Evolutionary conservation across 2,888 invertebrate genomes (phyloP).

Genomic region (Zelleria hepariella): DNA sequence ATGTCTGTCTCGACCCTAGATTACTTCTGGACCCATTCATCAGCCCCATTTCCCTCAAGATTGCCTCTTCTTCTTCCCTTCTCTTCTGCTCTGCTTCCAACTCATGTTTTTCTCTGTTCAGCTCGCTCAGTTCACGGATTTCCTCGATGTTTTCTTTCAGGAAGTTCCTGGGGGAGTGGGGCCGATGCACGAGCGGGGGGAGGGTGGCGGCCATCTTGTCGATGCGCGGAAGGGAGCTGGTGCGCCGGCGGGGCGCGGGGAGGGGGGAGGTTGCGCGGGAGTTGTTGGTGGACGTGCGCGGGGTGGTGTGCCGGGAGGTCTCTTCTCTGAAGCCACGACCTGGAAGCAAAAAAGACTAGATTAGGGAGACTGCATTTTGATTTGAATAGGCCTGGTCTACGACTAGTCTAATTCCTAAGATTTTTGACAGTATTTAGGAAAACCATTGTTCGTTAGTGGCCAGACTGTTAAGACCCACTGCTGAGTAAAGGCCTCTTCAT

Average conservation of each 20-base stretch:
- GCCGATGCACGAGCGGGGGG: slow-evolving; percentile 20
- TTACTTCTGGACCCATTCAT: slow-evolving; percentile 14
- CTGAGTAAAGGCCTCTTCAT: too few species aligned
- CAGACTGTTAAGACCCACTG: too few species aligned
- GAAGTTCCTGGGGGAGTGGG: slow-evolving; percentile 59
- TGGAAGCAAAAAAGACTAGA: slow-evolving; percentile 17
- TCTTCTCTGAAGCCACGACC: slow-evolving; percentile 68
- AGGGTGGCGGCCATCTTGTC: slow-evolving; percentile 59
- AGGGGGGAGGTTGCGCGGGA: slow-evolving; percentile 58
- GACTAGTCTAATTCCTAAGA: too few species aligned
- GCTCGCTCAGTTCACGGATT: slow-evolving; percentile 57
- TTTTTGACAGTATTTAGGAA: too few species aligned
- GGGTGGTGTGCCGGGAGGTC: slow-evolving; percentile 70
- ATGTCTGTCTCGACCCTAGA: slow-evolving; percentile 35
- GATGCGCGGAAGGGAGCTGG: slow-evolving; percentile 49
- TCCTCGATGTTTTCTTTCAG: slow-evolving; percentile 64
- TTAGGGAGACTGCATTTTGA: not conserved
- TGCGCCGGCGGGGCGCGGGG: slow-evolving; percentile 50
- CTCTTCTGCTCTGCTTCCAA: slow-evolving; percentile 55
- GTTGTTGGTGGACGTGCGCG: slow-evolving; percentile 54
- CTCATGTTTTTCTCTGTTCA: slow-evolving; percentile 64
- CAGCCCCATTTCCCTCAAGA: slow-evolving; percentile 61
- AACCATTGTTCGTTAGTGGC: too few species aligned
- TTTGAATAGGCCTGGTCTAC: not conserved
- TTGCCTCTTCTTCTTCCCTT: slow-evolving; percentile 58